phyloP scores from a whole-genome alignment of 2,113 vertebrate genomes.

The Erythrocercus mccallii region DNA sequence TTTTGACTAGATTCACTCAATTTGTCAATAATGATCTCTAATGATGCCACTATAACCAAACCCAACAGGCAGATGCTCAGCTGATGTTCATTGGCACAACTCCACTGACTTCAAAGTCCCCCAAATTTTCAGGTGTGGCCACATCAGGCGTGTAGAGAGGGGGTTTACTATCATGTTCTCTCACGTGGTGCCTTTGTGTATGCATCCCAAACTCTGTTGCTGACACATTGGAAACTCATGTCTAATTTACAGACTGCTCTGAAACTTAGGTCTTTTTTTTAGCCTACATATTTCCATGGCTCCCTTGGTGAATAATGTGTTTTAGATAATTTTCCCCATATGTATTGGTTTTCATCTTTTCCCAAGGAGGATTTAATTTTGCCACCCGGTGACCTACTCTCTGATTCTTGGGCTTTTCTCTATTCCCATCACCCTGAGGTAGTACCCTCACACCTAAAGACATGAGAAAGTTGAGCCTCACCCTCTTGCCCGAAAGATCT shows the following conservation, averaged over 20 bases:
- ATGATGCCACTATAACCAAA: background rate
- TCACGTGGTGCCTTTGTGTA: conserved; percentile 10
- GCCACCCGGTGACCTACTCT: background rate
- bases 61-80: background rate
- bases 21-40: background rate
- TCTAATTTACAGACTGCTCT: background rate
- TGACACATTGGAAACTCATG: conserved; percentile 10
- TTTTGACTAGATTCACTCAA: background rate
- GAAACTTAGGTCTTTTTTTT: background rate
- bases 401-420: background rate
- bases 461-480: background rate
- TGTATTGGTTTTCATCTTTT: background rate
- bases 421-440: background rate
- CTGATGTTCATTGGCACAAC: background rate
- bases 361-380: background rate
- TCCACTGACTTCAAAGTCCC: conserved; percentile 31
- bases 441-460: background rate
- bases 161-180: background rate
- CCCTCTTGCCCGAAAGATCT: background rate
- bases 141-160: background rate
- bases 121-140: conserved; percentile 13
- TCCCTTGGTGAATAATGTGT: background rate
- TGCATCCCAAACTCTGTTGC: background rate
- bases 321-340: background rate
- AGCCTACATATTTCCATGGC: background rate